Conservation (phyloP, 1,140 invertebrate genomes). For the Heliconius eleuchia region DNA sequence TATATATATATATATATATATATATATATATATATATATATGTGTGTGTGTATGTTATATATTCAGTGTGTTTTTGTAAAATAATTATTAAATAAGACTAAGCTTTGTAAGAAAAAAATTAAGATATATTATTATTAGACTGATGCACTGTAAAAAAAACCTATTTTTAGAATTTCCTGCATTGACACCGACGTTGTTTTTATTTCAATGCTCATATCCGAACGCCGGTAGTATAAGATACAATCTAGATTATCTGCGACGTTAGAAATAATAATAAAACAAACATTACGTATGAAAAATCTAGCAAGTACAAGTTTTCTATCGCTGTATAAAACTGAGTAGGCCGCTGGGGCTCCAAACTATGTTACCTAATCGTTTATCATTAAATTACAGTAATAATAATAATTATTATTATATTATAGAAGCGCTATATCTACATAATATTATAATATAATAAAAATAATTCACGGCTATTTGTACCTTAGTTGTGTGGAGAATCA, state of each 20-base stretch:
- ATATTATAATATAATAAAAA: conserved; percentile 42
- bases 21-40: too few species aligned
- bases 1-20: too few species aligned
- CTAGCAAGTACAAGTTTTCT: conserved; percentile 49
- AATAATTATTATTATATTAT: not conserved
- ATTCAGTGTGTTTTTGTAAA: too few species aligned
- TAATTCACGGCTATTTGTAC: conserved; percentile 68
- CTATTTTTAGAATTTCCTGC: too few species aligned
- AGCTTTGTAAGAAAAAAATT: too few species aligned
- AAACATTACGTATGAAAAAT: conserved; percentile 62
- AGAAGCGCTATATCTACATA: conserved; percentile 48
- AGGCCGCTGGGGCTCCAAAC: conserved; percentile 40
- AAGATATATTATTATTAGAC: too few species aligned
- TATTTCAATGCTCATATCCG: conserved; percentile 34
- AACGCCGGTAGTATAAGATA: conserved; percentile 34
- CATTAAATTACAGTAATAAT: conserved; percentile 29
- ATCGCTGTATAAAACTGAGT: conserved; percentile 46
- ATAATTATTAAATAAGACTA: too few species aligned
- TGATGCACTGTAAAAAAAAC: too few species aligned
- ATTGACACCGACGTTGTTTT: not conserved
- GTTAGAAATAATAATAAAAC: conserved; percentile 37
- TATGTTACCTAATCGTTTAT: conserved; percentile 7
- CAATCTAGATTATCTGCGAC: conserved; percentile 39
- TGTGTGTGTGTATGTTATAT: too few species aligned
- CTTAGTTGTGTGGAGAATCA: conserved; percentile 42